Base-by-base conservation (phyloP, 1,140 invertebrate genomes). In the Hyphantria cunea region DNA sequence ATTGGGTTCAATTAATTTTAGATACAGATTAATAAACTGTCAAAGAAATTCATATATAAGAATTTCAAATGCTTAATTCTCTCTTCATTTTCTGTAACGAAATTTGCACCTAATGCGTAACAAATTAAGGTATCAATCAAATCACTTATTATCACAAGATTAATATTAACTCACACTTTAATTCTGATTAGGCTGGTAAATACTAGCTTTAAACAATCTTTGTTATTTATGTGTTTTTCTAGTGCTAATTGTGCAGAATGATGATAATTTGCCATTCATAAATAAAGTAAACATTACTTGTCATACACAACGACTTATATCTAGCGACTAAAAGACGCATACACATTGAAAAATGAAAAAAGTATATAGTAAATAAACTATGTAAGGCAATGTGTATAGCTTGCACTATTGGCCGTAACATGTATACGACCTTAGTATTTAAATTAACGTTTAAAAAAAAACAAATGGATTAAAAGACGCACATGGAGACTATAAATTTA, bases 401-500 rank as follows among this genome's bases (percentile, higher is more conserved):
- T 25, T 25, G 2, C 17, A 25, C 17, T 25, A 25, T 25, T 25
- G 17, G 17, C 5, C 17, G 17, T 25, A 59, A 59, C 39, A 59
- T 59, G 47, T 59, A 59, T 59, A 49, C 45, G 34, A 41, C 55
- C 32, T 49, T 39, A 49, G n/a, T n/a, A n/a, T 33, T 56, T 56
- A 56, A 56, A 56, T 56, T 56, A 56, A 47, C 41, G 34, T 34
- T 32, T 47, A 56, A 44, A 37, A 56, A 56, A 56, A 73, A 74
- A 70, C 54, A 49, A n/a, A 56, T 65, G 34, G 68, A 61, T 59
- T 71, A 66, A 62, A 64, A 75, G 59, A 67, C 51, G 44, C 55
- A 39, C 3, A 7, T 39, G 59, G 66, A 70, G 68, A 72, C 72
- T 76, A 79, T 72, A 42, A 73, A 71, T 74, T 74, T 72, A 76